These are phyloP conservation scores for Zelleria hepariella DNA, from an alignment of 2,888 invertebrate species.

Conservation along the genomic window DNA sequence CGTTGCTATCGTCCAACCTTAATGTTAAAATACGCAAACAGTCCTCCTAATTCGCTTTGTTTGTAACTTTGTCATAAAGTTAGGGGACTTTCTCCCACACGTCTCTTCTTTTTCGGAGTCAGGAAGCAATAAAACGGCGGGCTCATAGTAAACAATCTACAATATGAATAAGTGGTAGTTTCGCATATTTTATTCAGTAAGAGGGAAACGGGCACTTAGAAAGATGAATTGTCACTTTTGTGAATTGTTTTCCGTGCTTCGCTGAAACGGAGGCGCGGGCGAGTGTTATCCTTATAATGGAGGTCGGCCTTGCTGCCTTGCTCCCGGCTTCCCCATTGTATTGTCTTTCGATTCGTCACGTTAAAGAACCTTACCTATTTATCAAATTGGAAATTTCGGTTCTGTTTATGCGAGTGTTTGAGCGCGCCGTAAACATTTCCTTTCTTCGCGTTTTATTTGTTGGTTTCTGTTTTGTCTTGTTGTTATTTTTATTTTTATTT, in stretches of 20 bases:
- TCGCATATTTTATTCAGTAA: constrained; percentile 47
- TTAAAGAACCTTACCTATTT: not conserved
- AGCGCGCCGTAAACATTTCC: not conserved
- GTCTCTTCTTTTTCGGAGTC: constrained; percentile 12
- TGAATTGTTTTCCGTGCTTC: constrained; percentile 37
- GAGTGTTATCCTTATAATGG: not conserved
- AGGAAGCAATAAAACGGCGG: constrained; percentile 17
- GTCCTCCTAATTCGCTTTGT: not conserved
- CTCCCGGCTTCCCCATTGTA: not conserved
- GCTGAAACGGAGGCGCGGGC: constrained; percentile 9
- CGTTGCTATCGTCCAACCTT: not conserved
- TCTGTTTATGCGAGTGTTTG: not conserved
- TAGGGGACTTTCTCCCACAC: not conserved
- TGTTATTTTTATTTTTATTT: not conserved
- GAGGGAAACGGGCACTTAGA: constrained; percentile 39
- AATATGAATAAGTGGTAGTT: constrained; percentile 44
- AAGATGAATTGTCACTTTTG: constrained; percentile 59
- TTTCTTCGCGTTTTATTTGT: not conserved
- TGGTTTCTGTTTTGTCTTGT: not conserved
- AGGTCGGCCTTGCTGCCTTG: not conserved
- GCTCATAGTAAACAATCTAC: constrained; percentile 29
- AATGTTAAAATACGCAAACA: not conserved
- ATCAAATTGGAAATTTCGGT: not conserved
- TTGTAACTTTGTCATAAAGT: not conserved
- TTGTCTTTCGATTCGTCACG: constrained; percentile 1